Evolutionary conservation across 1,140 invertebrate genomes (phyloP).

Genomic region (Trigoniulus corallinus): DNA sequence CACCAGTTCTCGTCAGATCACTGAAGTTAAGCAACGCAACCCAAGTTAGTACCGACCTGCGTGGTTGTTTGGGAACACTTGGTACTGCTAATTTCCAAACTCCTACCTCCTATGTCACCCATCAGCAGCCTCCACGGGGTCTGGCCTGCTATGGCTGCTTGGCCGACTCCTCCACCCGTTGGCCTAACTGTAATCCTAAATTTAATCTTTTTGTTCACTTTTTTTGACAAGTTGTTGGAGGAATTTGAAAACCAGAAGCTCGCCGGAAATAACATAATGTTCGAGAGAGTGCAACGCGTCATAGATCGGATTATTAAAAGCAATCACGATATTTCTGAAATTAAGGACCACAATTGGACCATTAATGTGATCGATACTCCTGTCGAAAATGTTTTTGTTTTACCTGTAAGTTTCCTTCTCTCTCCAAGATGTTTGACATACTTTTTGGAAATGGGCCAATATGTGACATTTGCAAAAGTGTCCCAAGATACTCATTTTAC

Average conservation of each 20-base stretch:
- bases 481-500: not conserved
- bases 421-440: slow-evolving; percentile 2
- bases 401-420: slow-evolving; percentile 27
- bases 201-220: slow-evolving; percentile 4
- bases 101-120: no score
- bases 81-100: no score
- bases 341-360: slow-evolving; percentile 30
- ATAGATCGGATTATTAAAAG: slow-evolving; percentile 25
- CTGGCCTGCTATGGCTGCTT: no score
- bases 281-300: slow-evolving; percentile 21
- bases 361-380: slow-evolving; percentile 30
- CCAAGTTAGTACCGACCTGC: no score
- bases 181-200: slow-evolving; percentile 4
- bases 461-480: slow-evolving; percentile 9
- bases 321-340: slow-evolving; percentile 30
- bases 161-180: no score
- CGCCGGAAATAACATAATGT: slow-evolving; percentile 18
- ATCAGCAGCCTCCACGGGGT: no score
- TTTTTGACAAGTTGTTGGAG: slow-evolving; percentile 19
- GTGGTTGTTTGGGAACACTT: no score
- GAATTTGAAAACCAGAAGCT: slow-evolving; percentile 22
- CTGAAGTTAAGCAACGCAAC: no score
- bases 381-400: slow-evolving; percentile 33
- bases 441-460: slow-evolving; percentile 3
- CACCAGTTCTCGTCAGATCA: no score